Base-by-base conservation (phyloP, 2,797 vertebrate genomes). In the Crax fasciolata region DNA sequence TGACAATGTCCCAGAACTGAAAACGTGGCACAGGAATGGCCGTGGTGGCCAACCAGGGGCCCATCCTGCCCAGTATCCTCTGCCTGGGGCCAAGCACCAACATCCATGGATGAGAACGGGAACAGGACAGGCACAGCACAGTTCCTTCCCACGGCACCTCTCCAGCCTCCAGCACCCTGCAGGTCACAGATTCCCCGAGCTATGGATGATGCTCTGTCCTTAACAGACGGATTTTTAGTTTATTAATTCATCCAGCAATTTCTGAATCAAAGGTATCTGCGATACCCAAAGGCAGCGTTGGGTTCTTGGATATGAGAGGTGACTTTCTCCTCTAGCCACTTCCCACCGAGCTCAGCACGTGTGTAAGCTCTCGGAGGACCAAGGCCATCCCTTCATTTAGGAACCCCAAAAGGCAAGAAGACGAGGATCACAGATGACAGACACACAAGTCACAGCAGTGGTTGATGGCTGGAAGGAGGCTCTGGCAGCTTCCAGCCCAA, bases 51-150 rank as follows among this genome's bases (percentile, higher is more conserved):
- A 71, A 25, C 8, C 18, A 6, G 74, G 41, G 38, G 55, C 28
- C 5, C 41, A 13, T n/a, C 43, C 10, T 32, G 41, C 54, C 35
- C 54, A 16, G 23, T 7, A 39, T 14, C 54, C 55, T 27, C 43
- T 46, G 44, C 13, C 23, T 3, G 0, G 49, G 55, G 16, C 20
- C 15, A 55, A 39, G 19, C 27, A 25, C 68, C 57, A 38, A 18
- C 1, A 1, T 35, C 49, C 39, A 39, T 8, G 38, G 6, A 46
- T 25, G n/a, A 20, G 30, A 2, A 27, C 0, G 2, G 35, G 48
- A 67, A 0, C 9, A 12, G 13, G 17, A 20, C n/a, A 41, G 39
- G 44, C 24, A 39, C 20, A 16, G 8, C 23, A 8, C 5, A 30
- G 24, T 3, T 30, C 14, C 63, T 51, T 75, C 58, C 65, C 65